Base-by-base conservation (phyloP, 2,888 invertebrate genomes). In the Ellobium chinense region DNA sequence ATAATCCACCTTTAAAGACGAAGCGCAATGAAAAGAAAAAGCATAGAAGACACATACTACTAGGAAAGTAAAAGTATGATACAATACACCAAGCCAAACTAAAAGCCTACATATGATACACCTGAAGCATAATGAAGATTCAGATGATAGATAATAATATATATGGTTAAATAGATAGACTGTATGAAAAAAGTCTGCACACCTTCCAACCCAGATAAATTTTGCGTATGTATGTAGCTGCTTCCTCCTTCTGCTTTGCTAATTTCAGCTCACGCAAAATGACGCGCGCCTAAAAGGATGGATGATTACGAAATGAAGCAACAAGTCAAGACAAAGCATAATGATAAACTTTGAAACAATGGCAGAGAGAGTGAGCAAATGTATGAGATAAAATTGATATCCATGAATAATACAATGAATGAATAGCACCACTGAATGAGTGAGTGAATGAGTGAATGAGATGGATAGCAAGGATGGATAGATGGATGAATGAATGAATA, bases 201-300 rank as follows among this genome's bases (percentile, higher is more conserved):
- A 95, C 95, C 93, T 95, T 95, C 95, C 95, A 96, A 87, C 95
- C 94, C 74, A 95, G 94, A 92, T 95, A 96, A 89, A 95, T 94
- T 84, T 95, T 94, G 80, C 81, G 77, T 29, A 86, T 83, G 31
- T 84, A 94, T 86, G 94, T 94, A 54, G 95, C 95, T 1, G 96
- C 96, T 95, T 95, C 95, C 89, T 95, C 95, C 14, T 95, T 94
- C 91, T 95, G 94, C 88, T 95, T 95, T 86, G 95, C 94, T 29
- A 84, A 81, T 69, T 83, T 86, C 56, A 86, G 82, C 68, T 84
- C 54, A 29, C 81, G 73, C n/a, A 86, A 77, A 24, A 86, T 78
- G 74, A 70, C 68, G 58, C 85, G 76, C 18, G 85, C 85, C 85
- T 86, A 72, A 18, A 46, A 12, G 46, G 18, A 46, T 46, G 46